Conservation (phyloP, 2,888 invertebrate species). For the Tipula vernalis region DNA sequence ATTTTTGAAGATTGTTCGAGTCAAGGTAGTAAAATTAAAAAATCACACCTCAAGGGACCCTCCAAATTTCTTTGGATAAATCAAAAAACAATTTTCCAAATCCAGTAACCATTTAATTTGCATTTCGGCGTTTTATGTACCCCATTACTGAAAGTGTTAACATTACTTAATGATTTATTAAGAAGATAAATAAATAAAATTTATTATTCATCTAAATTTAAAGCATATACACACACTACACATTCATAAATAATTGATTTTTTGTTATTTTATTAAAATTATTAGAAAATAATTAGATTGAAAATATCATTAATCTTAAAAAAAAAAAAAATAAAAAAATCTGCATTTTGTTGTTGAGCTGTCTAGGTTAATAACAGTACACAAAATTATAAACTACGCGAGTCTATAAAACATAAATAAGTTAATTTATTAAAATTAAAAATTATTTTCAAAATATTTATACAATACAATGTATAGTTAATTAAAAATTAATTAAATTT, state of each 20-base stretch:
- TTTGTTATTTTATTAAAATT: not conserved
- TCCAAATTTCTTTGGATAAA: too few species aligned
- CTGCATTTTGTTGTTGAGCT: not conserved
- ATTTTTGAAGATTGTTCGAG: too few species aligned
- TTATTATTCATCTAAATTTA: not conserved
- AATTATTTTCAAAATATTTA: not conserved
- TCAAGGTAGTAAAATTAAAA: too few species aligned
- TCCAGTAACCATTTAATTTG: too few species aligned
- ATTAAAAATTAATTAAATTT: not conserved
- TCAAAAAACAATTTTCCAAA: too few species aligned
- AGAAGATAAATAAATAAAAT: not conserved
- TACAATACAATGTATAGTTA: not conserved
- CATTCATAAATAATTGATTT: not conserved
- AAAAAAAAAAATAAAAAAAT: not conserved
- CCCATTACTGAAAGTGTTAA: not conserved
- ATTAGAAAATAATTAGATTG: not conserved
- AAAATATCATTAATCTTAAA: not conserved
- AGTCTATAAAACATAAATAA: not conserved
- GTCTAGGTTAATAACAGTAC: not conserved
- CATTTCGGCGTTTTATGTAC: not conserved
- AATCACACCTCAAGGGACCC: too few species aligned
- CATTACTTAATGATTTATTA: not conserved
- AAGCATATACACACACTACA: not conserved
- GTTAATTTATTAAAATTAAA: not conserved
- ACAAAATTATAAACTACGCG: not conserved